These are phyloP conservation scores for Philopotamus ludificatus DNA, from an alignment of 1,140 invertebrate genomes.

Conservation along the genomic window DNA sequence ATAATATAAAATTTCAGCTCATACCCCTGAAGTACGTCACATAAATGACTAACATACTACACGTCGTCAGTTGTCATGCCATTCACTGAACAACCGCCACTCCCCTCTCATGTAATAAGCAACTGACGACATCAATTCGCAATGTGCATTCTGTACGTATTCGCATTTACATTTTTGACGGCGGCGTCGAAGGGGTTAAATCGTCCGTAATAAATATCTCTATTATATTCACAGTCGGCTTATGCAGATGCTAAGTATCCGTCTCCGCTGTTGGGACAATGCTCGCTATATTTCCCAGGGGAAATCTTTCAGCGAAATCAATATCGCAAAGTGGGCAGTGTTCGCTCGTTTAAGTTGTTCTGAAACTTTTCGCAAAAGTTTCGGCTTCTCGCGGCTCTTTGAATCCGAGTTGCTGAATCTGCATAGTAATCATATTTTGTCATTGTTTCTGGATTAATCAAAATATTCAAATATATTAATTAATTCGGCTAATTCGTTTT, in stretches of 20 bases:
- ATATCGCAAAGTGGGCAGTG: conserved; percentile 24
- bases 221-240: no score
- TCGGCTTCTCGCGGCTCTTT: conserved; percentile 2
- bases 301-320: conserved; percentile 22
- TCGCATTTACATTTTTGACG: neutral
- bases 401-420: no score
- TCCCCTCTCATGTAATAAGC: conserved; percentile 7
- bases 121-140: neutral
- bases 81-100: conserved; percentile 8
- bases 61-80: conserved; percentile 23
- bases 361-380: conserved; percentile 18
- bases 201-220: no score
- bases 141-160: neutral
- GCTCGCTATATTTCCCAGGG: conserved; percentile 17
- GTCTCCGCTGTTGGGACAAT: conserved; percentile 5
- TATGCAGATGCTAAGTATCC: neutral
- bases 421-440: no score
- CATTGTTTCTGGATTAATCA: no score
- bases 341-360: conserved; percentile 22
- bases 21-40: no score
- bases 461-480: no score
- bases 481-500: no score
- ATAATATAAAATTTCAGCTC: no score
- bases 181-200: conserved; percentile 1
- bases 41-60: conserved; percentile 21